Conservation (phyloP, 2,113 vertebrate species). For the Polyodon spathula region DNA sequence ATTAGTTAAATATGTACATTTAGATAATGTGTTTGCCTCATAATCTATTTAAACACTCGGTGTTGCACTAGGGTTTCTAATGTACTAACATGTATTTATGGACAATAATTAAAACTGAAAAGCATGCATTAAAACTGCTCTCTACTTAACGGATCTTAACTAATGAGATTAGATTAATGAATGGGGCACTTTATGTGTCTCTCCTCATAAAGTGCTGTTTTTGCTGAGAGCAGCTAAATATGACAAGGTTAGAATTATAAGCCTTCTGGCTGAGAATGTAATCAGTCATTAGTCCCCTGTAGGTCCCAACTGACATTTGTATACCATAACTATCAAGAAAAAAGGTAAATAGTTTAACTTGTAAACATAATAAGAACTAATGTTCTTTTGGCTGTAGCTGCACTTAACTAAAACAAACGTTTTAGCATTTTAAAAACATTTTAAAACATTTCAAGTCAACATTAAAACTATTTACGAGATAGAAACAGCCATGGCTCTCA, state of each 20-base stretch:
- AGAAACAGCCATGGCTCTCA: not conserved
- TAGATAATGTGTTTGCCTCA: constrained; percentile 59
- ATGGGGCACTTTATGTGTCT: constrained; percentile 56
- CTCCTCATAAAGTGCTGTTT: constrained; percentile 38
- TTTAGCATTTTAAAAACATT: not conserved
- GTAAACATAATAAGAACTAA: constrained; percentile 38
- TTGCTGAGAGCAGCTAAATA: constrained; percentile 61
- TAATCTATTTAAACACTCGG: constrained; percentile 50
- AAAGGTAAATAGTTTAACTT: constrained; percentile 34
- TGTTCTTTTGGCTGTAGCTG: not conserved
- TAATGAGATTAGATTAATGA: constrained; percentile 74
- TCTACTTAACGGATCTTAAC: constrained; percentile 73
- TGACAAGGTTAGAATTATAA: constrained; percentile 65
- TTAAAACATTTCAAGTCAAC: not conserved
- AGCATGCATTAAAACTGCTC: constrained; percentile 66
- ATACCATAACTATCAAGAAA: constrained; percentile 40
- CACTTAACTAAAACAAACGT: not conserved
- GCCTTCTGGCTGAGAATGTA: constrained; percentile 44
- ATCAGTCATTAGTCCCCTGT: constrained; percentile 37
- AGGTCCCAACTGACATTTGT: constrained; percentile 40
- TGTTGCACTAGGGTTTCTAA: constrained; percentile 48
- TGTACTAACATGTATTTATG: constrained; percentile 68
- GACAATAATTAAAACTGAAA: constrained; percentile 72
- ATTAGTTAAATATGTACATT: constrained; percentile 63
- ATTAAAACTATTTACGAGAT: not conserved